A percentile compares a stretch with the other conserved stretches of the same genome.
Evolutionary conservation across 2,113 vertebrate genomes (phyloP).

Genomic region (Oreochromis spilurus): DNA sequence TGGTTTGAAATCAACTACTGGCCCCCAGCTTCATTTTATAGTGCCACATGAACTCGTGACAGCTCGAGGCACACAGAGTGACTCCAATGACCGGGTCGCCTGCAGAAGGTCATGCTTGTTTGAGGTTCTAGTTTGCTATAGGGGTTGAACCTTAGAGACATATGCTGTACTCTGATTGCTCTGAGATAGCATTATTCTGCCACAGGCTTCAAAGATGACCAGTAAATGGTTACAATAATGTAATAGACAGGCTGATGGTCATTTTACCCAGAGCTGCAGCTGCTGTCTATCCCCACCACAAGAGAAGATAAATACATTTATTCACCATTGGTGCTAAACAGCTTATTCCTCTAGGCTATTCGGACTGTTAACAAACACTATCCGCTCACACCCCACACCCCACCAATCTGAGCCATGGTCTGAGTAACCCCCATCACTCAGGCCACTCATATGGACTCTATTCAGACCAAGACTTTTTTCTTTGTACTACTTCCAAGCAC

Average conservation of each 20-base stretch:
- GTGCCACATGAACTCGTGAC: neutral
- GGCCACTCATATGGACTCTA: neutral
- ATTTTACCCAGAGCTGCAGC: neutral
- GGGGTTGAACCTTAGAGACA: neutral
- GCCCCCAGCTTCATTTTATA: neutral
- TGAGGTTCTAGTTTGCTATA: neutral
- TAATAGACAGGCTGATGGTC: neutral
- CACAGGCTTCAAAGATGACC: neutral
- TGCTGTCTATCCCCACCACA: neutral
- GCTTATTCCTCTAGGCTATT: neutral
- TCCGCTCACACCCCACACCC: neutral
- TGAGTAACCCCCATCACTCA: neutral
- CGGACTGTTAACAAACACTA: neutral
- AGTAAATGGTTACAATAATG: neutral
- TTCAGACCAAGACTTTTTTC: neutral
- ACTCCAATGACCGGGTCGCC: neutral
- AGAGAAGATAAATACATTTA: neutral
- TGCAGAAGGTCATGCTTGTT: neutral
- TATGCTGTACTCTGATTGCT: neutral
- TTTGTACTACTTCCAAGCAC: neutral
- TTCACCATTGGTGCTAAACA: neutral
- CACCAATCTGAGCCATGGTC: neutral
- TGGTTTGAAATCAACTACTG: neutral
- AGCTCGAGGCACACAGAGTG: neutral
- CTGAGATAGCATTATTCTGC: neutral